These are phyloP conservation scores for Hirudo medicinalis DNA, from an alignment of 1,140 invertebrate species.

Conservation along the genomic window DNA sequence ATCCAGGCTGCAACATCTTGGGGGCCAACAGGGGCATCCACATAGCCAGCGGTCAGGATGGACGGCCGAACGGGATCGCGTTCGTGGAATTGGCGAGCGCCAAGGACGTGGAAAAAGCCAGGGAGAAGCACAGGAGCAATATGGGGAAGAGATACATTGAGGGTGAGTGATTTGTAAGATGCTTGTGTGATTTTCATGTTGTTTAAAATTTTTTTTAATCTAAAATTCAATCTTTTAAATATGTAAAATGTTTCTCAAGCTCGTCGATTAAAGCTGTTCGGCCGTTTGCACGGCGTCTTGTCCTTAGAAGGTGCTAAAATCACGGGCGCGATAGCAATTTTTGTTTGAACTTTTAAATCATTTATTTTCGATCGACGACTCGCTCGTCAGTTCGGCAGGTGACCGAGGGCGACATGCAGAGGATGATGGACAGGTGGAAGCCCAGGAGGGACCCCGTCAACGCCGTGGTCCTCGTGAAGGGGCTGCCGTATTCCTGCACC, in stretches of 20 bases:
- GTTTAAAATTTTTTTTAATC: too few relatives aligned
- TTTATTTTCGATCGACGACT: too few relatives aligned
- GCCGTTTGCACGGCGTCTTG: too few relatives aligned
- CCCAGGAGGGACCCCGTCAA: slow-evolving; percentile 7
- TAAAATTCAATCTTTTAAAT: too few relatives aligned
- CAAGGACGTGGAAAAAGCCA: slow-evolving; percentile 63
- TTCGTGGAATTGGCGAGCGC: slow-evolving; percentile 69
- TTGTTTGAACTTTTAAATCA: neutral
- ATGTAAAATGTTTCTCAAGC: too few relatives aligned
- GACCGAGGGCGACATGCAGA: neutral
- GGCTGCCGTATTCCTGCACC: neutral
- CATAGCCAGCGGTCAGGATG: slow-evolving; percentile 71
- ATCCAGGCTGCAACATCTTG: slow-evolving; percentile 43
- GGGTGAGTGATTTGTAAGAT: slow-evolving; percentile 48
- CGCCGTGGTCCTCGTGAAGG: neutral
- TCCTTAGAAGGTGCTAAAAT: too few relatives aligned
- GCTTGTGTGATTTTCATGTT: neutral
- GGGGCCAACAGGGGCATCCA: slow-evolving; percentile 64
- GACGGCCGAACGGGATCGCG: slow-evolving; percentile 78
- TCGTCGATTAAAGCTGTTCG: too few relatives aligned
- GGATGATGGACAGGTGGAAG: slow-evolving; percentile 4
- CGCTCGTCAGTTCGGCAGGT: neutral
- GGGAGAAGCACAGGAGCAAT: slow-evolving; percentile 70
- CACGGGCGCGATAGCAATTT: too few relatives aligned
- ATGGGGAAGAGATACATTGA: slow-evolving; percentile 87